Evolutionary conservation across 2,797 vertebrate species (phyloP).

Genomic region (Oryzias sinensis): DNA sequence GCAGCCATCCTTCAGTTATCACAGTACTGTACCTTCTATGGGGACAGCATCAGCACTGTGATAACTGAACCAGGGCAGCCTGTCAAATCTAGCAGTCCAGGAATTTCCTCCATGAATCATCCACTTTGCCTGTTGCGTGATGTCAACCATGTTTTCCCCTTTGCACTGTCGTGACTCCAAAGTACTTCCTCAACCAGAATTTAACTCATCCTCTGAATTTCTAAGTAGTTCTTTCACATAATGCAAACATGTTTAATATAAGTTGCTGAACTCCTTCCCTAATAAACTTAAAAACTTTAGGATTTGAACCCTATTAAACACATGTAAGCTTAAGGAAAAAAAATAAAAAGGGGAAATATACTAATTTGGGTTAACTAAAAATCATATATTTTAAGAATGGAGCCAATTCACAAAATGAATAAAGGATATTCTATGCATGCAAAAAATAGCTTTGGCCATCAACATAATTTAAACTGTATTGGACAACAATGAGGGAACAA

Average conservation of each 20-base stretch:
- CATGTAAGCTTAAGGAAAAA: too few relatives aligned
- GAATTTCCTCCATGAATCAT: constrained; percentile 21
- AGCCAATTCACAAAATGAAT: too few relatives aligned
- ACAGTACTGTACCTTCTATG: constrained; percentile 99
- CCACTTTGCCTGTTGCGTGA: constrained; percentile 3
- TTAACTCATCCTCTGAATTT: neutral
- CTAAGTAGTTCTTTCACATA: neutral
- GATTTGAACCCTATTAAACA: too few relatives aligned
- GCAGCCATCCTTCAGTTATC: constrained; percentile 99
- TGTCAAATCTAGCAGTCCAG: constrained; percentile 79
- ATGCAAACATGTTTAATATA: too few relatives aligned
- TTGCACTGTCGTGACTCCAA: neutral
- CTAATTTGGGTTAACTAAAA: neutral
- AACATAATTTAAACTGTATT: too few relatives aligned
- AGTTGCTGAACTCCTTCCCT: too few relatives aligned
- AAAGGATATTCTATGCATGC: too few relatives aligned
- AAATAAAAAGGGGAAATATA: too few relatives aligned
- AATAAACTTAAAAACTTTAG: too few relatives aligned
- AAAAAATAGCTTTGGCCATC: too few relatives aligned
- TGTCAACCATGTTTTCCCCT: neutral
- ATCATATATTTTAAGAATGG: neutral
- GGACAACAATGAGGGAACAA: too few relatives aligned
- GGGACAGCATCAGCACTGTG: constrained; percentile 99
- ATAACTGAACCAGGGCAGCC: constrained; percentile 99
- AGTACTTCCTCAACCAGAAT: neutral